Percentiles rank a stretch among this genome's conserved stretches.
Evolutionary conservation across 2,113 vertebrate genomes (phyloP).

Genomic region (Cyphomyrus plagiostoma): DNA sequence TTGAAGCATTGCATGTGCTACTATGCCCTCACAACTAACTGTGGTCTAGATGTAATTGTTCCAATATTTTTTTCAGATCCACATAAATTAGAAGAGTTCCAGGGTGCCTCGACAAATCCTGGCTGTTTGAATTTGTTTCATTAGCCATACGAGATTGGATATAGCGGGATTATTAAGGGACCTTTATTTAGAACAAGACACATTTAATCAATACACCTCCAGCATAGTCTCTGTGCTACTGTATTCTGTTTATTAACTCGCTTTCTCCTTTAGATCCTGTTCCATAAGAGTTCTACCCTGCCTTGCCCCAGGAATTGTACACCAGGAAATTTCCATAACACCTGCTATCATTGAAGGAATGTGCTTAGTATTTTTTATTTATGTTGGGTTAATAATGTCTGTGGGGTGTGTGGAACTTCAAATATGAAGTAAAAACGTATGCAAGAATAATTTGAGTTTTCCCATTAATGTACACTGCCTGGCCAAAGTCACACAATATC

Average conservation of each 20-base stretch:
- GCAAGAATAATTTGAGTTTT: neutral
- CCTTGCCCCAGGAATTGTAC: neutral
- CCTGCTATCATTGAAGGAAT: neutral
- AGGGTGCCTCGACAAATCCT: neutral
- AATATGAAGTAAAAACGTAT: neutral
- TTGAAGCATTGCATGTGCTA: neutral
- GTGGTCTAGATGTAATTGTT: neutral
- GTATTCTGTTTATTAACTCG: slow-evolving; percentile 8
- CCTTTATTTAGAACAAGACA: slow-evolving; percentile 19
- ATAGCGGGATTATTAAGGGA: slow-evolving; percentile 2
- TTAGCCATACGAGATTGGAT: slow-evolving; percentile 11
- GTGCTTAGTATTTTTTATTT: neutral
- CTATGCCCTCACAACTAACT: neutral
- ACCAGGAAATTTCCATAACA: neutral
- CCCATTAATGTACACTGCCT: neutral
- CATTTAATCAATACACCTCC: slow-evolving; percentile 16
- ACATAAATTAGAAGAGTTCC: slow-evolving; percentile 2
- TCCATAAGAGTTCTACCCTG: neutral
- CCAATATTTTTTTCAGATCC: neutral
- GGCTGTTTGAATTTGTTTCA: slow-evolving; percentile 14
- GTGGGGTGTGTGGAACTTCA: neutral
- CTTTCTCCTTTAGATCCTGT: neutral
- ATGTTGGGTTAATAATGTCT: neutral
- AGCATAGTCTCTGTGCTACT: neutral
- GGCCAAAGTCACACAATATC: no score